These are phyloP conservation scores for Poeciliopsis turneri DNA, from an alignment of 2,797 vertebrate genomes.

Conservation along the genomic window DNA sequence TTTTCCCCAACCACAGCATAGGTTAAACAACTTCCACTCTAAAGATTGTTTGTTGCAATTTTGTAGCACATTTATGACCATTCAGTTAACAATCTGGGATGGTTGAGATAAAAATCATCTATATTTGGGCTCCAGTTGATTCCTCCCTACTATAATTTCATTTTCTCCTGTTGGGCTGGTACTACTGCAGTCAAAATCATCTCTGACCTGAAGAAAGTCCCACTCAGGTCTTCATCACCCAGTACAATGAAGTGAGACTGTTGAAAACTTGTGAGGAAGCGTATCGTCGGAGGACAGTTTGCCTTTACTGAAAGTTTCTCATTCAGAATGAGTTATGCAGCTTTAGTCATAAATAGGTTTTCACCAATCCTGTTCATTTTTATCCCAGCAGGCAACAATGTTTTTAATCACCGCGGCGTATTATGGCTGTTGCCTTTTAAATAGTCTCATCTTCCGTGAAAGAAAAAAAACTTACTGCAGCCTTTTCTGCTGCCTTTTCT, in stretches of 20 bases:
- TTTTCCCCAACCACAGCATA: background rate
- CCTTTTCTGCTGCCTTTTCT: background rate
- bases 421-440: background rate
- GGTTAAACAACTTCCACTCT: background rate
- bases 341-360: background rate
- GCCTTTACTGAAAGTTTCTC: background rate
- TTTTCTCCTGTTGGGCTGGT: background rate
- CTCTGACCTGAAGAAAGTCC: background rate
- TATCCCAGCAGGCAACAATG: background rate
- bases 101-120: background rate
- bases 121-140: background rate
- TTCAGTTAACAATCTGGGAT: background rate
- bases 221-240: background rate
- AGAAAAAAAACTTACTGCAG: background rate
- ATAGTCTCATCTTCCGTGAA: background rate
- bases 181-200: background rate
- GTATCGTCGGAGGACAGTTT: background rate
- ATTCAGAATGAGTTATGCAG: background rate
- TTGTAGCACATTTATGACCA: background rate
- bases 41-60: background rate
- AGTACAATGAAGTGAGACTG: background rate
- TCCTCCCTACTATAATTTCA: background rate
- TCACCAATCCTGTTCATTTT: background rate
- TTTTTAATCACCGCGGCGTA: background rate
- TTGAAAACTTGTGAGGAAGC: background rate